Conservation (phyloP, 2,797 vertebrate species). For the Calcarius lapponicus region DNA sequence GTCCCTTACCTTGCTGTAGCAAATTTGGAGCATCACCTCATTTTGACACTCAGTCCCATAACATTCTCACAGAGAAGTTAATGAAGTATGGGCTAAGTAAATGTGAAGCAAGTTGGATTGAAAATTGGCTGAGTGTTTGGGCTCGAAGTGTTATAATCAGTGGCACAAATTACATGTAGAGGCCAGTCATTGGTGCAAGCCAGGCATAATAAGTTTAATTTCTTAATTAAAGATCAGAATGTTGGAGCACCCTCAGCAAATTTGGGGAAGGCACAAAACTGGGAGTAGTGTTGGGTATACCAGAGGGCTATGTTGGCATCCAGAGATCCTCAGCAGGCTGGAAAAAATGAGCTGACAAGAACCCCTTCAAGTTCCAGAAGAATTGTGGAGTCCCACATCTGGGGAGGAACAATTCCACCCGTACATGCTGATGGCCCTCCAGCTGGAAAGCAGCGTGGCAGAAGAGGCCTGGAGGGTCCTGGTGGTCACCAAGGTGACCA, state of each 20-base stretch:
- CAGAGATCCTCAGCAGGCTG: background rate
- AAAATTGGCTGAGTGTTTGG: background rate
- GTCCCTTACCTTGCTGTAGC: background rate
- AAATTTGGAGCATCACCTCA: background rate
- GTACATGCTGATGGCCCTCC: background rate
- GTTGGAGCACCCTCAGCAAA: background rate
- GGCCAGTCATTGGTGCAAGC: background rate
- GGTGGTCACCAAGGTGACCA: background rate
- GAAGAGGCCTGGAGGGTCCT: background rate
- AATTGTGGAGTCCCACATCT: no score
- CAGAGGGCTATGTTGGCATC: background rate
- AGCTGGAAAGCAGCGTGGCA: background rate
- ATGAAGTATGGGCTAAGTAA: background rate
- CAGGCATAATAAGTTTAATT: accelerated
- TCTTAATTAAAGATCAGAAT: background rate
- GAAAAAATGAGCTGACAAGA: background rate
- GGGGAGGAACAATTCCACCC: background rate
- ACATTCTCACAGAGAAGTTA: background rate
- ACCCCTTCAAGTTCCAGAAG: background rate
- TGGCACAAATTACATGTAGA: background rate
- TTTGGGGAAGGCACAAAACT: background rate
- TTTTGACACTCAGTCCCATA: background rate
- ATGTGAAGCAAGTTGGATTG: background rate
- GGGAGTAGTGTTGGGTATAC: background rate
- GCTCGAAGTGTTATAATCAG: background rate